Percentiles rank a stretch among this genome's conserved stretches.
phyloP scores from a whole-genome alignment of 2,888 invertebrate genomes.

The Drosophila kuntzei region DNA sequence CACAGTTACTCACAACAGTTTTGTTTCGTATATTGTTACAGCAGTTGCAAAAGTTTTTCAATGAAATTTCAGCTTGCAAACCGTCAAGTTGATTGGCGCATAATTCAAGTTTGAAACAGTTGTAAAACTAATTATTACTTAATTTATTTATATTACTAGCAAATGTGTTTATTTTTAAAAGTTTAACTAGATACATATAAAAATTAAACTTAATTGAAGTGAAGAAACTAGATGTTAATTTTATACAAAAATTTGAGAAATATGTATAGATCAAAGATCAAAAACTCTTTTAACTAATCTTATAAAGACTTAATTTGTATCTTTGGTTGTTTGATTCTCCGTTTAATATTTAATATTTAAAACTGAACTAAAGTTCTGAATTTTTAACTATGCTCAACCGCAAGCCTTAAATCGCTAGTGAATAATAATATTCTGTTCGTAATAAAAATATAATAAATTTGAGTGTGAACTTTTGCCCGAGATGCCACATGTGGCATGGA shows the following conservation, averaged over 20 bases:
- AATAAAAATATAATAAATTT: constrained; percentile 69
- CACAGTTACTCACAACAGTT: constrained; percentile 11
- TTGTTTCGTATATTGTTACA: constrained; percentile 20
- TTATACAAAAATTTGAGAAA: too few species aligned
- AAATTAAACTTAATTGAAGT: too few species aligned
- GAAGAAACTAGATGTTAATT: too few species aligned
- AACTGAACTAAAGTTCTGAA: background rate
- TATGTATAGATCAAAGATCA: too few species aligned
- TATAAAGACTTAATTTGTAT: background rate
- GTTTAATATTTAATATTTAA: background rate
- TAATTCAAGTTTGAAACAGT: constrained; percentile 19
- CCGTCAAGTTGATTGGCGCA: constrained; percentile 58
- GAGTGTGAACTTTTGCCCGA: constrained; percentile 58
- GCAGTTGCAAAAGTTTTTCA: constrained; percentile 52
- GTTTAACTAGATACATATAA: background rate
- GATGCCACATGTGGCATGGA: constrained; percentile 59
- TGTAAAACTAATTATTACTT: constrained; percentile 21
- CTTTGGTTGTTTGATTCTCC: background rate
- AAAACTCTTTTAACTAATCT: background rate
- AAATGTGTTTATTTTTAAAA: background rate
- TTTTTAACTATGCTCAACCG: background rate
- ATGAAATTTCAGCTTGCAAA: constrained; percentile 43
- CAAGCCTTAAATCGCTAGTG: background rate
- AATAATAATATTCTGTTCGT: constrained; percentile 29
- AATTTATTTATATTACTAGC: constrained; percentile 1